Percentiles rank a stretch among this genome's conserved stretches.
phyloP scores from a whole-genome alignment of 2,888 invertebrate species.

The Lymantria monacha region DNA sequence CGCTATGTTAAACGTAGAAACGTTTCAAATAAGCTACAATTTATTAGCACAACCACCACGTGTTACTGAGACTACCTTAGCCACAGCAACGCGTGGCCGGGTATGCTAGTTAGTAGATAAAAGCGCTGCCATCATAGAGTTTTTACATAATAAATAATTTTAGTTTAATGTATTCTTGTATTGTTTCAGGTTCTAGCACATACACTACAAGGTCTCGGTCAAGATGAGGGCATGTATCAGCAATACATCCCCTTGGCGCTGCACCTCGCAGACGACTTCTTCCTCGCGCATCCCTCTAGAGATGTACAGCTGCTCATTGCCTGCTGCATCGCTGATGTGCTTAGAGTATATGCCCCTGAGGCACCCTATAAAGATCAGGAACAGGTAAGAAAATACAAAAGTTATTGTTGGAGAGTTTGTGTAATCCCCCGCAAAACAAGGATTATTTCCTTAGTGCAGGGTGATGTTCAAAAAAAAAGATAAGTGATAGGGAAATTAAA shows the following conservation, averaged over 20 bases:
- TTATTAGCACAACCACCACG: too few relatives aligned
- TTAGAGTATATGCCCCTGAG: conserved; percentile 98
- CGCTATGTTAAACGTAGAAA: too few relatives aligned
- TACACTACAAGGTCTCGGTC: conserved; percentile 97
- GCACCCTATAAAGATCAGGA: conserved; percentile 98
- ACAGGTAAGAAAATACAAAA: conserved; percentile 82
- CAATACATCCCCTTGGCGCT: conserved; percentile 95
- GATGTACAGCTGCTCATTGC: conserved; percentile 97
- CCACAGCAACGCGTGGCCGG: too few relatives aligned
- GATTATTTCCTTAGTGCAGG: too few relatives aligned
- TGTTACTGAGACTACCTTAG: too few relatives aligned
- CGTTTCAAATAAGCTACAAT: too few relatives aligned
- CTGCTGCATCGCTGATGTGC: conserved; percentile 98
- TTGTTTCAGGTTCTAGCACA: conserved; percentile 89
- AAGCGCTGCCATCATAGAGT: too few relatives aligned
- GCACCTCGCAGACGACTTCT: conserved; percentile 96
- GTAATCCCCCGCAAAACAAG: background rate
- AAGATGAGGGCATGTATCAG: conserved; percentile 96
- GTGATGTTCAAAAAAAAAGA: too few relatives aligned
- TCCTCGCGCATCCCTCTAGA: conserved; percentile 92
- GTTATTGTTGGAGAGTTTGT: background rate
- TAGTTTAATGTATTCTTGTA: too few relatives aligned
- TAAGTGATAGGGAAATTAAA: too few relatives aligned
- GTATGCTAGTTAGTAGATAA: too few relatives aligned
- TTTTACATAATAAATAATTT: too few relatives aligned